Evolutionary conservation across 2,797 vertebrate species (phyloP).

Genomic region (Aldrovandia affinis): DNA sequence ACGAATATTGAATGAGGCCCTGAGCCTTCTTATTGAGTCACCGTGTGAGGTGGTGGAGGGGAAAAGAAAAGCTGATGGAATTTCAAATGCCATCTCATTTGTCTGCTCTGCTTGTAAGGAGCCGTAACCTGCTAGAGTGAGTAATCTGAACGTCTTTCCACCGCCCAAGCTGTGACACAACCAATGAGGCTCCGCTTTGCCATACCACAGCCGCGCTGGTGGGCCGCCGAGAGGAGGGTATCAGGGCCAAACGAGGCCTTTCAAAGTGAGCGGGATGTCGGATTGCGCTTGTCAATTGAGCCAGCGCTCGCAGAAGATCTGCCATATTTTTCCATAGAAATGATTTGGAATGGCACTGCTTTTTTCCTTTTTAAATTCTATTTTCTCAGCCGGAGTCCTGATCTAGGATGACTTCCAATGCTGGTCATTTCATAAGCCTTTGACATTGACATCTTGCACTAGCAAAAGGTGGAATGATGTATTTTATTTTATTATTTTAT

Average conservation of each 20-base stretch:
- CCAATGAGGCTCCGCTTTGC: slow-evolving; percentile 12
- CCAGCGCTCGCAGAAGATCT: not conserved
- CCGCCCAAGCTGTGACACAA: slow-evolving; percentile 51
- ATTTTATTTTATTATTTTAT: not conserved
- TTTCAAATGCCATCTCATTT: slow-evolving; percentile 47
- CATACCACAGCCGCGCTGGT: not conserved
- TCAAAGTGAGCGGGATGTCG: not conserved
- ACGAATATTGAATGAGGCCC: slow-evolving; percentile 4
- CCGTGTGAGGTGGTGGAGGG: slow-evolving; percentile 26
- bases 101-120: slow-evolving; percentile 48
- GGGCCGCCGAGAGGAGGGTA: not conserved
- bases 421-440: not conserved
- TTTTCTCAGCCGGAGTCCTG: not conserved
- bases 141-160: slow-evolving; percentile 53
- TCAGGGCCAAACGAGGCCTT: not conserved
- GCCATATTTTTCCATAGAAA: not conserved
- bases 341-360: not conserved
- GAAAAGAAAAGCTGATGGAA: slow-evolving; percentile 22
- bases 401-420: not conserved
- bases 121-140: slow-evolving; percentile 38
- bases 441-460: not conserved
- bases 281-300: not conserved
- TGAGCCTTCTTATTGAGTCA: slow-evolving; percentile 28
- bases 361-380: not conserved
- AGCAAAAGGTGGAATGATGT: not conserved